Percentiles rank a stretch among this genome's conserved stretches.
phyloP scores from a whole-genome alignment of 2,113 vertebrate species.

The Hydrochoerus hydrochaeris region DNA sequence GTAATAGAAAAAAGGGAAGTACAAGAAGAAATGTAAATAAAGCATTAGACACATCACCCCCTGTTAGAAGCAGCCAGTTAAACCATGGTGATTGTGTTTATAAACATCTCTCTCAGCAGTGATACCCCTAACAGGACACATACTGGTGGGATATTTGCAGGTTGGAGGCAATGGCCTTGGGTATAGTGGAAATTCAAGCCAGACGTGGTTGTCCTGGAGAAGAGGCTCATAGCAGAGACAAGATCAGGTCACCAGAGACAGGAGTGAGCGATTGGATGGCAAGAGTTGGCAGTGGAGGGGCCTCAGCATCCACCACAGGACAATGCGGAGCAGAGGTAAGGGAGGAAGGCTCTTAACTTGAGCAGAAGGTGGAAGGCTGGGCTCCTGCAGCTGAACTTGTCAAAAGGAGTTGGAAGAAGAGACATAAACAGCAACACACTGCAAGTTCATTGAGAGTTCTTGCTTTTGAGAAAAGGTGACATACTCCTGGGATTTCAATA shows the following conservation, averaged over 20 bases:
- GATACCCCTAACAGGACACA: not conserved
- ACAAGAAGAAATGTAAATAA: constrained; percentile 24
- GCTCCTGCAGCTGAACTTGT: not conserved
- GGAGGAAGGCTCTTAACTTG: not conserved
- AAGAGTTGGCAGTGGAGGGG: not conserved
- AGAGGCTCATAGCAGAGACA: not conserved
- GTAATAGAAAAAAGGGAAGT: not conserved
- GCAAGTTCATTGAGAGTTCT: not conserved
- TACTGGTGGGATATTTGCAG: not conserved
- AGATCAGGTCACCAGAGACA: not conserved
- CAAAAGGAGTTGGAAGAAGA: not conserved
- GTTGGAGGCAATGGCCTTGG: not conserved
- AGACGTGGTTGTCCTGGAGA: not conserved
- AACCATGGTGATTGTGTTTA: not conserved
- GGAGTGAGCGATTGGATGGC: not conserved
- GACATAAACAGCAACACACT: not conserved
- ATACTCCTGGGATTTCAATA: not conserved
- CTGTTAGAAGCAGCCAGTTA: constrained; percentile 9
- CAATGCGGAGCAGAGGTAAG: not conserved
- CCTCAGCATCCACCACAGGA: not conserved
- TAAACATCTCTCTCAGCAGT: not conserved
- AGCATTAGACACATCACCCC: not conserved
- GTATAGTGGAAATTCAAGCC: not conserved
- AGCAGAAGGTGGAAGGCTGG: not conserved
- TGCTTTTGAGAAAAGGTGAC: not conserved